A percentile compares a stretch with the other conserved stretches of the same genome.
Conservation (phyloP, 2,797 vertebrate species). For the Synaphobranchus kaupii region DNA sequence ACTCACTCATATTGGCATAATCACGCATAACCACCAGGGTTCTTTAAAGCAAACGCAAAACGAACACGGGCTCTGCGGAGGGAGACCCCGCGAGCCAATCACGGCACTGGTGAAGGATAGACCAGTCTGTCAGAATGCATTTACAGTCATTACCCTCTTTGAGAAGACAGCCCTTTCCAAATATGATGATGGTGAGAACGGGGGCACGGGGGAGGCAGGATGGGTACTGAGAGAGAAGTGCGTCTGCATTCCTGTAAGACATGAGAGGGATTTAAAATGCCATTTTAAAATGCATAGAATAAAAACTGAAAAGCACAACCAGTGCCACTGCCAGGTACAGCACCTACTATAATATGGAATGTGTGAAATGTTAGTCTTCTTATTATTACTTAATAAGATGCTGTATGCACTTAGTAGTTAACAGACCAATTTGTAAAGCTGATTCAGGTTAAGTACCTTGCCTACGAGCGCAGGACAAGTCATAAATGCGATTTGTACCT, state of each 20-base stretch:
- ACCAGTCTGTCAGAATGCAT: not conserved
- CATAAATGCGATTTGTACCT: not conserved
- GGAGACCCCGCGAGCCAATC: not conserved
- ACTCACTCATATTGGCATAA: not conserved
- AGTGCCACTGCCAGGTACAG: not conserved
- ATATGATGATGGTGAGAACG: not conserved
- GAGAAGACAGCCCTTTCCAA: conserved; percentile 7
- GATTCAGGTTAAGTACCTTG: not conserved
- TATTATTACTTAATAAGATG: not conserved
- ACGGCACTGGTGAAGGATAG: not conserved
- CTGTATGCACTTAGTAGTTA: not conserved
- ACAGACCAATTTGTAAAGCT: not conserved
- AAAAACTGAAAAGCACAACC: not conserved
- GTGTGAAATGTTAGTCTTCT: not conserved
- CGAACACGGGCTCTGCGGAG: not conserved
- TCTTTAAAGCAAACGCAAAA: not conserved
- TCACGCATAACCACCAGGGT: not conserved
- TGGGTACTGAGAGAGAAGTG: not conserved
- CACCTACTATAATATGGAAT: not conserved
- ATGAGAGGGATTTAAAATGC: not conserved
- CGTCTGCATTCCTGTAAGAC: not conserved
- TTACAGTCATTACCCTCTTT: not conserved
- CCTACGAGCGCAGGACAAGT: not conserved
- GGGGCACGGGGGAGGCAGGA: not conserved
- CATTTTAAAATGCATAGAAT: conserved; percentile 6